Conservation (phyloP, 1,140 invertebrate species). For the Helicoverpa zea region DNA sequence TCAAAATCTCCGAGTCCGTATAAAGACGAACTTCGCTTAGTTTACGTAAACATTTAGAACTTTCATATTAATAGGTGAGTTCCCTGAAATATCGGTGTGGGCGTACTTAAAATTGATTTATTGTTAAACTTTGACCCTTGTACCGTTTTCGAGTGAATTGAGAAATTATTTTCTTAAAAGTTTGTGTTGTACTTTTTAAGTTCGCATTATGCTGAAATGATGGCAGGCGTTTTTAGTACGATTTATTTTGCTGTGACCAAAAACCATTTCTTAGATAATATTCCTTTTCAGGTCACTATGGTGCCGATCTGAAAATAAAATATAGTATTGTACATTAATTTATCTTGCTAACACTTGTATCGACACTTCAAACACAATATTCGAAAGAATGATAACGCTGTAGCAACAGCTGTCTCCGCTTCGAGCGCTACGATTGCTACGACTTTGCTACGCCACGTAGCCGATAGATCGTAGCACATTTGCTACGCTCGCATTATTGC, state of each 20-base stretch:
- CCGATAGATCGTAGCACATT: slow-evolving; percentile 7
- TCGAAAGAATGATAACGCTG: slow-evolving; percentile 19
- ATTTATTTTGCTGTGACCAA: too few species aligned
- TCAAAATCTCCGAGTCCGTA: slow-evolving; percentile 27
- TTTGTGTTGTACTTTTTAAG: neutral
- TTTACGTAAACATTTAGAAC: slow-evolving; percentile 43
- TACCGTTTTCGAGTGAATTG: slow-evolving; percentile 25
- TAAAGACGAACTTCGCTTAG: slow-evolving; percentile 40
- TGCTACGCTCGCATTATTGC: slow-evolving; percentile 15
- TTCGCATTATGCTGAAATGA: neutral
- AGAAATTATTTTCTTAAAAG: neutral
- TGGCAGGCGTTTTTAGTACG: too few species aligned
- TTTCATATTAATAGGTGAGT: slow-evolving; percentile 52
- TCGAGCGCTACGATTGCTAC: slow-evolving; percentile 25
- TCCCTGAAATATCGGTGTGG: slow-evolving; percentile 49
- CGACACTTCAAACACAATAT: slow-evolving; percentile 7
- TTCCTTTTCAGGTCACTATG: too few species aligned
- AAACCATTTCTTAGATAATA: too few species aligned
- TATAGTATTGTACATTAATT: neutral
- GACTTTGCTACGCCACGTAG: slow-evolving; percentile 26
- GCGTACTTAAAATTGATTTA: slow-evolving; percentile 55
- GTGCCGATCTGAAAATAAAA: neutral
- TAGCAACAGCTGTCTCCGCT: slow-evolving; percentile 37
- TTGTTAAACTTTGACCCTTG: slow-evolving; percentile 45
- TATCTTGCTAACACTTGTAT: neutral